phyloP scores from a whole-genome alignment of 2,888 invertebrate species.

The Drosophila nr. perissopoda region DNA sequence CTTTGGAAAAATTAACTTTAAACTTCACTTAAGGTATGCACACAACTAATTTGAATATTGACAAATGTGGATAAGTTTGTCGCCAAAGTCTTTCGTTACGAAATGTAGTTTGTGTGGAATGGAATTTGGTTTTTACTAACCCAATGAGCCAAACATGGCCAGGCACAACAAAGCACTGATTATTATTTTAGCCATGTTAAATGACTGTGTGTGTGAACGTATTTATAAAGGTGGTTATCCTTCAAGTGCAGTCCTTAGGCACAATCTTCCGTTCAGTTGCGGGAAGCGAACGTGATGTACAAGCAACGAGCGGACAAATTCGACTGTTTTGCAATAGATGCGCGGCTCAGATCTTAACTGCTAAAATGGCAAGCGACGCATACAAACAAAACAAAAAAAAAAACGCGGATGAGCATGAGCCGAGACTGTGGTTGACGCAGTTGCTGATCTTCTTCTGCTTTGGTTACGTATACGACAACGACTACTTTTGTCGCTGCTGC shows the following conservation, averaged over 20 bases:
- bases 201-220: constrained; percentile 17
- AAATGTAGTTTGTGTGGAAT: constrained; percentile 38
- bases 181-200: constrained; percentile 73
- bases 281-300: constrained; percentile 71
- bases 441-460: constrained; percentile 67
- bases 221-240: constrained; percentile 32
- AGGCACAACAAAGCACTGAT: constrained; percentile 80
- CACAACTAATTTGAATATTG: constrained; percentile 25
- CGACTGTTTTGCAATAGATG: constrained; percentile 79
- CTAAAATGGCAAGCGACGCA: constrained; percentile 53
- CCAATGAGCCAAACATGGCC: constrained; percentile 81
- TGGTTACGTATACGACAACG: constrained; percentile 54
- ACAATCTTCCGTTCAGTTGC: constrained; percentile 40
- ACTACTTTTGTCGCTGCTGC: constrained; percentile 57
- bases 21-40: constrained; percentile 21
- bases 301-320: constrained; percentile 75
- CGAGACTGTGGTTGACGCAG: constrained; percentile 35
- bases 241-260: constrained; percentile 38
- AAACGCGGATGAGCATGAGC: constrained; percentile 46
- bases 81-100: constrained; percentile 53
- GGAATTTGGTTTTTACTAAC: constrained; percentile 72
- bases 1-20: background rate
- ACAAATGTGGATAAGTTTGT: constrained; percentile 40
- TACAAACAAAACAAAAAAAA: constrained; percentile 2
- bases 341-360: constrained; percentile 69